phyloP scores from a whole-genome alignment of 1,140 invertebrate species.

The Trissolcus basalis region DNA sequence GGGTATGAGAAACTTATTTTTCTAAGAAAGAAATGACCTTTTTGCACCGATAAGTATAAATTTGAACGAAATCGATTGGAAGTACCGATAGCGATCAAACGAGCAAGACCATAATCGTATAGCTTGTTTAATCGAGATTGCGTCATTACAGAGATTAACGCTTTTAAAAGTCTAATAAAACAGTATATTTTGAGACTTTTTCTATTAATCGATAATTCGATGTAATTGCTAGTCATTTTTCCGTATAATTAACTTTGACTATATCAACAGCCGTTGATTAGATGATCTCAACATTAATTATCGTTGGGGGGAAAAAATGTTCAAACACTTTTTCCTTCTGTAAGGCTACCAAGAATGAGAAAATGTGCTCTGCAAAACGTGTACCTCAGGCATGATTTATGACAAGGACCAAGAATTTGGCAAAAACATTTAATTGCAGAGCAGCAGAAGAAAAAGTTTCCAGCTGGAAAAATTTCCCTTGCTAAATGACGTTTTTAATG shows the following conservation, averaged over 20 bases:
- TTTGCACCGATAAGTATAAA: conserved; percentile 42
- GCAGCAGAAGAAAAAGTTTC: background rate
- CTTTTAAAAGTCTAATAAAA: conserved; percentile 44
- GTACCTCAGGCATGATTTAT: too few relatives aligned
- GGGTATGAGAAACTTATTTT: conserved; percentile 9
- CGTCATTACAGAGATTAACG: conserved; percentile 44
- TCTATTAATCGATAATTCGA: conserved; percentile 43
- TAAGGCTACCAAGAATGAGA: too few relatives aligned
- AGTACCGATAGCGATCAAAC: conserved; percentile 46
- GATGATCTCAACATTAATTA: too few relatives aligned
- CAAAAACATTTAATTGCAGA: too few relatives aligned
- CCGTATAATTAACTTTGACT: conserved; percentile 11
- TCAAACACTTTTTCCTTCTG: too few relatives aligned
- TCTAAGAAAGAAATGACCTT: conserved; percentile 37
- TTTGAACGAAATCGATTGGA: conserved; percentile 51
- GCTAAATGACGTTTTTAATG: background rate
- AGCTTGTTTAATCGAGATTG: conserved; percentile 47
- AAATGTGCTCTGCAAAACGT: too few relatives aligned
- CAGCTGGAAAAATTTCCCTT: background rate
- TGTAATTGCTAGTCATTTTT: conserved; percentile 33
- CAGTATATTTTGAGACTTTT: conserved; percentile 52
- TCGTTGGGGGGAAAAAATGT: too few relatives aligned
- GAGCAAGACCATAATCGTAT: conserved; percentile 52
- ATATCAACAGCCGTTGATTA: too few relatives aligned
- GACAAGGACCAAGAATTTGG: too few relatives aligned